Evolutionary conservation across 2,888 invertebrate species (phyloP), one percentile per base, ranked within the genome.

Genomic region (Xiphydria camelus): DNA sequence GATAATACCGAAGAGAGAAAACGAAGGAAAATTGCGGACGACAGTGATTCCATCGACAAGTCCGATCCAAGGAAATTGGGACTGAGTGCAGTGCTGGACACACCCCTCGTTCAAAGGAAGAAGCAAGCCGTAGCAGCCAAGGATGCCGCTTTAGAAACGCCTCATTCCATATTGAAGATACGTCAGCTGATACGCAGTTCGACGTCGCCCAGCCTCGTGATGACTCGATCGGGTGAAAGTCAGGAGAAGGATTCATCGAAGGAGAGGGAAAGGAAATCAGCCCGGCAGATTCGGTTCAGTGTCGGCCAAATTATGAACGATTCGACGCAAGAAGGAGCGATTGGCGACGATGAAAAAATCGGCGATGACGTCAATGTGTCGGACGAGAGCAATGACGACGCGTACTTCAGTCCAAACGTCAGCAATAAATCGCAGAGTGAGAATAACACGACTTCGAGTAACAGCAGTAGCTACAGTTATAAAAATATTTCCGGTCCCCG

Each of bases 151-250:
- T 4, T 34, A 0, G 70, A 64, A 14, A 71, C 70, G 2, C 74
- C 75, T 0, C 75, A 75, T 7, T 75, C 75, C 2, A 75, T 75
- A 25, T 41, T 75, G 1, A 75, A 75, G 35, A 73, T 70, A 31
- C 66, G 73, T 0, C 73, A 69, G 26, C 50, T 74, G 34, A 60
- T 72, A 14, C 57, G 61, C 3, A 61, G 58, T 3, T 68, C 70
- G 0, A 49, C 55, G 1, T 70, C 70, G 1, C 57, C 69, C 0
- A 47, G 20, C 6, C 33, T 39, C 3, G 29, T 22, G 0, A 36
- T 36, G 2, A 29, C 12, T 1, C 12, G 9, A 3, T 37, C 26
- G 2, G 19, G 17, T 9, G 46, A 53, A 1, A 53, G 29, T 5
- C 5, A 40, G 12, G 48, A 41, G 0, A 53, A 48, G 10, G 57